Conservation (phyloP, 2,113 vertebrate genomes). For the Hemiscyllium ocellatum region DNA sequence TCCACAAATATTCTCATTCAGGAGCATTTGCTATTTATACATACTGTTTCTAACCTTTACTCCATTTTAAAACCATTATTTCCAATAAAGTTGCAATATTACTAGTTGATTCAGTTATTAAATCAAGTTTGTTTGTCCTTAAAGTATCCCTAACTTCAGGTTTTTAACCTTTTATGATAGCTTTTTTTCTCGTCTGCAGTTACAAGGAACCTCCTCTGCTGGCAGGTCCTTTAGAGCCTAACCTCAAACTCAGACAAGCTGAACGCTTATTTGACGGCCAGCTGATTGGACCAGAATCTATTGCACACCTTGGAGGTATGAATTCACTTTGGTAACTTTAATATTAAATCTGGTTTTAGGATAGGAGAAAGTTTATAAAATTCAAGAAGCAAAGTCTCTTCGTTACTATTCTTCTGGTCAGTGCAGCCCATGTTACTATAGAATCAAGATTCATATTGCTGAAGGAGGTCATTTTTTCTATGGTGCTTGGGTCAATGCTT, state of each 20-base stretch:
- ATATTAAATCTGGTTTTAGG: background rate
- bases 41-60: background rate
- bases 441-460: background rate
- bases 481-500: background rate
- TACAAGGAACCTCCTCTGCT: slow-evolving; percentile 80
- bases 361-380: background rate
- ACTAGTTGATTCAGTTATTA: background rate
- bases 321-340: background rate
- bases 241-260: slow-evolving; percentile 71
- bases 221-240: slow-evolving; percentile 73
- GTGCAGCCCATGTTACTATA: background rate
- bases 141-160: background rate
- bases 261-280: slow-evolving; percentile 79
- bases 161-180: slow-evolving; percentile 37
- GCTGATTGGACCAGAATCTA: slow-evolving; percentile 80
- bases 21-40: background rate
- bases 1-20: background rate
- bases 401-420: background rate
- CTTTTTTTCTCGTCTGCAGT: slow-evolving; percentile 52
- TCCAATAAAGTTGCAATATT: background rate
- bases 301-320: slow-evolving; percentile 79
- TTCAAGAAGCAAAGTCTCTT: background rate
- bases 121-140: background rate
- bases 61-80: background rate
- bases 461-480: background rate